Conservation (phyloP, 2,888 invertebrate species). For the Morpho helenor region DNA sequence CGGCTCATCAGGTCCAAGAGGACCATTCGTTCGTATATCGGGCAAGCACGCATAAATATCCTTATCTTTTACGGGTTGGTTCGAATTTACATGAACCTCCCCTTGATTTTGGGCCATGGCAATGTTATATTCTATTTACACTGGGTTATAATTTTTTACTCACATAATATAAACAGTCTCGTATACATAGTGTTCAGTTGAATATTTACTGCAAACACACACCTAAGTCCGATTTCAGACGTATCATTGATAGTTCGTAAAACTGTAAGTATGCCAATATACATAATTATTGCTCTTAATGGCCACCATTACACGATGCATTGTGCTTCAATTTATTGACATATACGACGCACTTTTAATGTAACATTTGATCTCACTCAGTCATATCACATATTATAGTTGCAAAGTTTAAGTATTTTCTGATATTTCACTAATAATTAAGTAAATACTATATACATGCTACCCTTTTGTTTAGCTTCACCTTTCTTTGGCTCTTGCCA, state of each 20-base stretch:
- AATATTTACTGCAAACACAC: conserved; percentile 37
- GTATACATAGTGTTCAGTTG: conserved; percentile 58
- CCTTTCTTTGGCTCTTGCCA: conserved; percentile 73
- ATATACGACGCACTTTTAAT: conserved; percentile 42
- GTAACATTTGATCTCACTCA: conserved; percentile 44
- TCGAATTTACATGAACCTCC: conserved; percentile 76
- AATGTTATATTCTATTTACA: conserved; percentile 59
- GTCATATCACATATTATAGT: conserved; percentile 40
- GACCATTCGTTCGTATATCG: conserved; percentile 76
- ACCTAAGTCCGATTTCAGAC: conserved; percentile 41
- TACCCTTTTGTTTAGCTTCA: conserved; percentile 79
- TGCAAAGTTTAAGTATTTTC: conserved; percentile 45
- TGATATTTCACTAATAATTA: conserved; percentile 54
- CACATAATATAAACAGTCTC: conserved; percentile 47
- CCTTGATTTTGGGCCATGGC: conserved; percentile 77
- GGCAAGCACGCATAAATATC: conserved; percentile 77
- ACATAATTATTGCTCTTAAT: conserved; percentile 78
- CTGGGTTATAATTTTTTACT: conserved; percentile 51
- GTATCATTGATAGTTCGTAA: conserved; percentile 59
- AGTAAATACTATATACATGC: conserved; percentile 73
- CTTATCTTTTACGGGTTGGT: conserved; percentile 72
- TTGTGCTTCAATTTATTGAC: conserved; percentile 64
- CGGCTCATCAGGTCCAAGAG: conserved; percentile 68
- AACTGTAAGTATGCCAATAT: conserved; percentile 75
- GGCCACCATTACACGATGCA: conserved; percentile 79